Evolutionary conservation across 1,140 invertebrate species (phyloP), one percentile per base, ranked within the genome.

Genomic region (Drosophila parabipectinata): DNA sequence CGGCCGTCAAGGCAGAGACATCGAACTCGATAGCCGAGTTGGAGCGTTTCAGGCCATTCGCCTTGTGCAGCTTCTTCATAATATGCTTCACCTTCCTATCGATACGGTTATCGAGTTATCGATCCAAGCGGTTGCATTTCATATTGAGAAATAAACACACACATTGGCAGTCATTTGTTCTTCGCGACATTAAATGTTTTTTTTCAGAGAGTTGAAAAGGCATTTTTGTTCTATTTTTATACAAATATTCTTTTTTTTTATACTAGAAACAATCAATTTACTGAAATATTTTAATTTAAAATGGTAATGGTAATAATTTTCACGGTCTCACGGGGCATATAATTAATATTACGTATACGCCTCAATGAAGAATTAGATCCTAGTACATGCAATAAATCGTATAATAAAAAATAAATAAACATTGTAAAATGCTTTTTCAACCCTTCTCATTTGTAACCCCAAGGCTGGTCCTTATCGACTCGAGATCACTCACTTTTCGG

Each of bases 1-100:
- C 95, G 0, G 94, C 94, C 4, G 94, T 93, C 57, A 96, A 93
- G 4, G 94, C 93, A 44, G 94, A 93, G 18, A 94, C 93, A 80
- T 96, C 94, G 37, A 96, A 93, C 77, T 96, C 96, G 3, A 95
- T 95, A 4, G 95, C 95, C 57, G 95, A 96, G 78, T 96, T 95
- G 7, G 95, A 95, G 32, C 95, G 93, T 72, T 90, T 91, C 59
- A 90, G 72, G 72, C 90, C 88, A 60, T 91, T 91, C 72, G 79
- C 81, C 76, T 91, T 91, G 80, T 91, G 83, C 74, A 91, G 76
- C 81, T 91, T 91, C 80, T 91, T 91, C 90, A 91, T 91, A 72
- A 91, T 91, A 71, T 90, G 77, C 57, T 77, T 91, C 50, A 87
- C 87, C 77, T 91, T 91, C 79, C 90, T 91, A 63, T 53, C 37